These are phyloP conservation scores for Tribolium madens DNA, from an alignment of 1,140 invertebrate species.

Conservation along the genomic window DNA sequence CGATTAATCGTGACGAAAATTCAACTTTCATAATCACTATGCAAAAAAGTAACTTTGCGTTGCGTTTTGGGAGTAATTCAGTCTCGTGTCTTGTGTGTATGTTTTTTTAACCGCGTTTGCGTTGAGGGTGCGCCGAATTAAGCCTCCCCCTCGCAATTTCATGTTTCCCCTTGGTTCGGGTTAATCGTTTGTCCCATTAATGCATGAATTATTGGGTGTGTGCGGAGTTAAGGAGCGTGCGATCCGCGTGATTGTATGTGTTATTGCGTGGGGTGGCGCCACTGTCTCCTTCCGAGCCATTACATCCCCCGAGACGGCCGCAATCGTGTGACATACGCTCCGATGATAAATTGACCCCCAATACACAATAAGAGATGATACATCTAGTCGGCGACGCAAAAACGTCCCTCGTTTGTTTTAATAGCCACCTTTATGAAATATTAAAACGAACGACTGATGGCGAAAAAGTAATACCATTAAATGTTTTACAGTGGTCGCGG, in stretches of 20 bases:
- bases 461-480: slow-evolving; percentile 49
- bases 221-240: slow-evolving; percentile 46
- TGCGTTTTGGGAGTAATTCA: not conserved
- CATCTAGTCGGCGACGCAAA: slow-evolving; percentile 16
- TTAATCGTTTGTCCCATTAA: slow-evolving; percentile 51
- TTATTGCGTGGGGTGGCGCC: slow-evolving; percentile 48
- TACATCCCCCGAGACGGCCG: slow-evolving; percentile 34
- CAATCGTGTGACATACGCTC: slow-evolving; percentile 43
- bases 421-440: slow-evolving; percentile 32
- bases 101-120: slow-evolving; percentile 1
- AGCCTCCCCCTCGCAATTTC: slow-evolving; percentile 28
- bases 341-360: slow-evolving; percentile 43
- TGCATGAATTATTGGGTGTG: slow-evolving; percentile 49
- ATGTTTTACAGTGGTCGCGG: slow-evolving; percentile 32
- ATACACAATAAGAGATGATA: slow-evolving; percentile 4
- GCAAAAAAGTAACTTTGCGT: not conserved
- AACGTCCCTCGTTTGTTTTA: not conserved
- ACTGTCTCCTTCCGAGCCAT: slow-evolving; percentile 48
- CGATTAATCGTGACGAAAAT: too few species aligned
- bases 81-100: not conserved
- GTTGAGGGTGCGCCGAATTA: slow-evolving; percentile 24
- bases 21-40: too few species aligned
- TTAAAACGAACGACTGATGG: slow-evolving; percentile 1
- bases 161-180: slow-evolving; percentile 23
- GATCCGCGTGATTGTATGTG: slow-evolving; percentile 50